Base-by-base conservation (phyloP, 2,797 vertebrate genomes). In the Galaxias olidus region DNA sequence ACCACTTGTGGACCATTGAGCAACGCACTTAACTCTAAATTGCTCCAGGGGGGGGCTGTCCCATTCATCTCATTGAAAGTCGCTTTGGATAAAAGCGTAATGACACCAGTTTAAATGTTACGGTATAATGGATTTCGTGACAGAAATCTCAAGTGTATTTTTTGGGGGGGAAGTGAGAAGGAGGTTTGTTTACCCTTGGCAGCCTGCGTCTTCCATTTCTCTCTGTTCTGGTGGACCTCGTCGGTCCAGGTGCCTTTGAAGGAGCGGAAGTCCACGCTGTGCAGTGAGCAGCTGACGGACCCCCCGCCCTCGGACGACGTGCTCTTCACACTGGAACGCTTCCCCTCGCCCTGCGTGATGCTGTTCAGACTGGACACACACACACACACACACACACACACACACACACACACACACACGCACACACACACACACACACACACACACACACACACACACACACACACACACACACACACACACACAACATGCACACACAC, bases 121-220 rank as follows among this genome's bases (percentile, higher is more conserved):
- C n/a, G n/a, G n/a, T n/a, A n/a, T n/a, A n/a, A n/a, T n/a, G n/a
- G n/a, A n/a, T n/a, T n/a, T n/a, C n/a, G n/a, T n/a, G n/a, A n/a
- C n/a, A n/a, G n/a, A n/a, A n/a, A n/a, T n/a, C n/a, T n/a, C n/a
- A n/a, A n/a, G n/a, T n/a, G n/a, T n/a, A n/a, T n/a, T n/a, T n/a
- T n/a, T n/a, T n/a, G n/a, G n/a, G n/a, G n/a, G n/a, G n/a, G n/a
- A n/a, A n/a, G n/a, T n/a, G n/a, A n/a, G n/a, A n/a, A n/a, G n/a
- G n/a, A n/a, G n/a, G n/a, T n/a, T n/a, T n/a, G n/a, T n/a, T n/a
- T 89, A 96, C 96, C 96, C 95, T 93, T 95, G 65, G 88, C 81
- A 54, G 94, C 95, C 79, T 94, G 91, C 0, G 89, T 80, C 84
- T 94, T 96, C 96, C 96, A 98, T 58, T 91, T 93, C 67, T 98